Evolutionary conservation across 2,113 vertebrate species (phyloP).

Genomic region (Balaenoptera acutorostrata): DNA sequence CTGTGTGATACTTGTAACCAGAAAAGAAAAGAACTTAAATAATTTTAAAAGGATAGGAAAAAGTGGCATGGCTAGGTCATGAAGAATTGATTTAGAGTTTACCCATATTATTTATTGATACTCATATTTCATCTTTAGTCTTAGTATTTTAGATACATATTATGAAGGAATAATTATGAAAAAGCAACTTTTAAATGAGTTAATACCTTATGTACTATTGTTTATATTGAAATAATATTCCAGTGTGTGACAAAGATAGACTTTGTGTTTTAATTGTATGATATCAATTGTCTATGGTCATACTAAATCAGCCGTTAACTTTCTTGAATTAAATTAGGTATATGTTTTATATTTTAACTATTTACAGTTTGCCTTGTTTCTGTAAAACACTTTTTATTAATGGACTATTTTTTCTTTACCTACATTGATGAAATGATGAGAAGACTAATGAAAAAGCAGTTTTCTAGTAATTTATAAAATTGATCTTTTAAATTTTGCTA

Average conservation of each 20-base stretch:
- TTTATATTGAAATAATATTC: constrained; percentile 13
- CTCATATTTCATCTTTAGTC: not conserved
- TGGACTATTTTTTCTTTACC: not conserved
- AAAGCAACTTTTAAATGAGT: constrained; percentile 11
- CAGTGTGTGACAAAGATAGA: not conserved
- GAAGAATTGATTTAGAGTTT: constrained; percentile 53
- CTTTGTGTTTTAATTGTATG: constrained; percentile 35
- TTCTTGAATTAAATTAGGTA: constrained; percentile 17
- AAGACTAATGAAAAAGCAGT: not conserved
- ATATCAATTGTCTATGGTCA: not conserved
- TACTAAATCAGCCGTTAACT: not conserved
- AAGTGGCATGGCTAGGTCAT: constrained; percentile 34
- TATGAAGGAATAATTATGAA: constrained; percentile 43
- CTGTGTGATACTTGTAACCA: constrained; percentile 62
- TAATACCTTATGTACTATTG: not conserved
- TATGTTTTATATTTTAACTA: constrained; percentile 32
- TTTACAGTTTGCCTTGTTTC: constrained; percentile 4
- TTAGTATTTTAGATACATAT: constrained; percentile 8
- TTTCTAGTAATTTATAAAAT: constrained; percentile 32
- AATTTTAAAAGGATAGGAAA: constrained; percentile 45
- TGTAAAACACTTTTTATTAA: constrained; percentile 12
- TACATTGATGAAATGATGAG: not conserved
- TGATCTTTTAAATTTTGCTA: not conserved
- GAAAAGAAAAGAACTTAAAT: constrained; percentile 63
- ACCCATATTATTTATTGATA: constrained; percentile 39